These are phyloP conservation scores for Iguana delicatissima DNA, from an alignment of 2,797 vertebrate species.

Conservation along the genomic window DNA sequence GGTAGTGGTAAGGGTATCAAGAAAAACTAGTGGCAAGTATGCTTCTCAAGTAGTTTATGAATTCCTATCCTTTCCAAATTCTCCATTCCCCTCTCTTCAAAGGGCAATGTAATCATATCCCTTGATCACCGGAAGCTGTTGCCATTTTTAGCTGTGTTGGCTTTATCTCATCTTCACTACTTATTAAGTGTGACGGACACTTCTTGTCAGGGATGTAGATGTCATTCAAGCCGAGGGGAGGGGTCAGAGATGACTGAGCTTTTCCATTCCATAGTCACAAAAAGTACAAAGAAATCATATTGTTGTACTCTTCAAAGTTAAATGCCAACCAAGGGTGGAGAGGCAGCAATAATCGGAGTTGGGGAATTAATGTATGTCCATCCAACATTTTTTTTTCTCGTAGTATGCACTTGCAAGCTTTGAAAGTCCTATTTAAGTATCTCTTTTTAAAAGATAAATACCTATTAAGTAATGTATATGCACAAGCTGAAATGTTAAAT, in stretches of 20 bases:
- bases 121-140: constrained; percentile 68
- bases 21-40: neutral
- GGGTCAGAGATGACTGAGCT: constrained; percentile 71
- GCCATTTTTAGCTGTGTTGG: constrained; percentile 82
- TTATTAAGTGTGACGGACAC: constrained; percentile 85
- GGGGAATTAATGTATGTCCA: constrained; percentile 78
- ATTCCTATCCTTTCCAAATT: neutral
- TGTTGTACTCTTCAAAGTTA: constrained; percentile 79
- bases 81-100: constrained; percentile 55
- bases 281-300: constrained; percentile 67
- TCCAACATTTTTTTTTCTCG: constrained; percentile 75
- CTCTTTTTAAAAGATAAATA: constrained; percentile 97
- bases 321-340: constrained; percentile 65
- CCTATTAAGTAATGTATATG: constrained; percentile 96
- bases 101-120: constrained; percentile 69
- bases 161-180: constrained; percentile 75
- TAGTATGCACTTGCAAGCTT: constrained; percentile 81
- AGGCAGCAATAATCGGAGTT: constrained; percentile 12
- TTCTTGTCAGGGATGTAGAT: constrained; percentile 71
- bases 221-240: constrained; percentile 74
- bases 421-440: constrained; percentile 85
- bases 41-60: neutral
- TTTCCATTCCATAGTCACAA: constrained; percentile 68
- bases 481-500: constrained; percentile 95
- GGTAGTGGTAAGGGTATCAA: neutral